phyloP scores from a whole-genome alignment of 2,113 vertebrate genomes.

The Corydoras sp. region DNA sequence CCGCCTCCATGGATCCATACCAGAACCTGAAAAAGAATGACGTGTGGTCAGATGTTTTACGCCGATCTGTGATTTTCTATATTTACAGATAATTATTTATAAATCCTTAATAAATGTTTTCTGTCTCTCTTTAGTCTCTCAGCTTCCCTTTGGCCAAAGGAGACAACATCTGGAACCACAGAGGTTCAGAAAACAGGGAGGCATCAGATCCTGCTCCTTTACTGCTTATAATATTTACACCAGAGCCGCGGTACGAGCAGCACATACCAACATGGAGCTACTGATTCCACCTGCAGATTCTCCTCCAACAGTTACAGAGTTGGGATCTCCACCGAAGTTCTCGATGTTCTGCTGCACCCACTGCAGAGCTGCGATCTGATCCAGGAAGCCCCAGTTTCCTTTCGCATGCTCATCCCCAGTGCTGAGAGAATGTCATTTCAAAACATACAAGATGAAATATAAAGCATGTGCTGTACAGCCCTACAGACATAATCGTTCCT shows the following conservation, averaged over 20 bases:
- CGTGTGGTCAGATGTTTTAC: not conserved
- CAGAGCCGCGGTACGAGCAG: not conserved
- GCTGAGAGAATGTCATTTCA: slow-evolving; percentile 48
- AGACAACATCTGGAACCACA: slow-evolving; percentile 58
- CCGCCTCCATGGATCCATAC: slow-evolving; percentile 80
- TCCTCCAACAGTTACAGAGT: slow-evolving; percentile 72
- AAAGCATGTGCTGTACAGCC: too few species aligned
- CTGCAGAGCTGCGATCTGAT: slow-evolving; percentile 71
- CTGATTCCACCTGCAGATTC: slow-evolving; percentile 69
- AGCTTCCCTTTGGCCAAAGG: slow-evolving; percentile 53
- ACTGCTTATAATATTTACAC: not conserved
- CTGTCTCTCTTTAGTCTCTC: not conserved
- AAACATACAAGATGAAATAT: too few species aligned
- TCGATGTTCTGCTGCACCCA: slow-evolving; percentile 76
- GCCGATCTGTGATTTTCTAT: too few species aligned
- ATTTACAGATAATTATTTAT: too few species aligned
- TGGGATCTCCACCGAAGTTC: slow-evolving; percentile 71
- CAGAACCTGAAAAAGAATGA: slow-evolving; percentile 66
- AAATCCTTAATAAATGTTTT: too few species aligned
- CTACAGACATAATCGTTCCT: too few species aligned
- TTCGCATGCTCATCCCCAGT: slow-evolving; percentile 65
- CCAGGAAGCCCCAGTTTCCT: slow-evolving; percentile 76
- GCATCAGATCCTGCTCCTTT: not conserved
- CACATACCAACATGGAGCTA: slow-evolving; percentile 63
- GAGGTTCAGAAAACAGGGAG: not conserved